phyloP scores from a whole-genome alignment of 2,113 vertebrate genomes.

The Atlantisia rogersi region DNA sequence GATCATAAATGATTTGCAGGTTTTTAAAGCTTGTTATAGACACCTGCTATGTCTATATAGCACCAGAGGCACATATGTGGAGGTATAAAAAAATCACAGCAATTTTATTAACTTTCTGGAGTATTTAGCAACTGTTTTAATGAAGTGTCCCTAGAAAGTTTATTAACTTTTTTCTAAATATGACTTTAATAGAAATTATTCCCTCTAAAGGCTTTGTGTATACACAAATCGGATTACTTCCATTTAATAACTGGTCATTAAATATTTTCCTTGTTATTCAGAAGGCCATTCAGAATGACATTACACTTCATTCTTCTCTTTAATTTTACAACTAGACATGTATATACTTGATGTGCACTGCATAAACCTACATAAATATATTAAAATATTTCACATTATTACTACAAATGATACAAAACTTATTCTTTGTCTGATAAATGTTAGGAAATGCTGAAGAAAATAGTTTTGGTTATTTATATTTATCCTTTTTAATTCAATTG shows the following conservation, averaged over 20 bases:
- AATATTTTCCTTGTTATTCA: not conserved
- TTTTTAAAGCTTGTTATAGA: not conserved
- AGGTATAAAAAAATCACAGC: rapidly evolving
- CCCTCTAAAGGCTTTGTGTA: not conserved
- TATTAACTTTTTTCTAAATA: not conserved
- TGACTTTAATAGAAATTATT: not conserved
- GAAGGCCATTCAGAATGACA: not conserved
- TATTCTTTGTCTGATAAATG: not conserved
- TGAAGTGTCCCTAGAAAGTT: not conserved
- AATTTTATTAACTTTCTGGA: not conserved
- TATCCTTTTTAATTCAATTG: not conserved
- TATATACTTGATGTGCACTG: not conserved
- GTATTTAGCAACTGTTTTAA: not conserved
- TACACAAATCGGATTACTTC: not conserved
- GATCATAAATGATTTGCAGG: not conserved
- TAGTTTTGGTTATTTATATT: not conserved
- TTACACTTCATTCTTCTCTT: not conserved
- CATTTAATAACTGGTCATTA: not conserved
- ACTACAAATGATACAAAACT: not conserved
- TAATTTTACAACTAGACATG: not conserved
- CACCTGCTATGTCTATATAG: rapidly evolving
- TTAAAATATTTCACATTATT: not conserved
- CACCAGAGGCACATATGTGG: not conserved
- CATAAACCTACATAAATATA: not conserved
- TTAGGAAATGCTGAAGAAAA: not conserved